phyloP scores from a whole-genome alignment of 2,113 vertebrate species.

The Cathartes aura region DNA sequence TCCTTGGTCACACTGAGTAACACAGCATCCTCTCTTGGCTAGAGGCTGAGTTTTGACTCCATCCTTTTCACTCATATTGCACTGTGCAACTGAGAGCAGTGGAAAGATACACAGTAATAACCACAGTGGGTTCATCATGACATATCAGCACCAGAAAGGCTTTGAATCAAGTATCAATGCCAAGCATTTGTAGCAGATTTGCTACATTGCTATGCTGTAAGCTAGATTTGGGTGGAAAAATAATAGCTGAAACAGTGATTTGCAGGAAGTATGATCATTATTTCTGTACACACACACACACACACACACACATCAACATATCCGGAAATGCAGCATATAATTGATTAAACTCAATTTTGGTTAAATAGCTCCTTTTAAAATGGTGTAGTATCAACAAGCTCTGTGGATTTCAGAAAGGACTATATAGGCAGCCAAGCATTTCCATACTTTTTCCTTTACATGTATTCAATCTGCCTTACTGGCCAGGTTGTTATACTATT shows the following conservation, averaged over 20 bases:
- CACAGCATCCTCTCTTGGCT: conserved; percentile 39
- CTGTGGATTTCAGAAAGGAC: neutral
- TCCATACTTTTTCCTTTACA: neutral
- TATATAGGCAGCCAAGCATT: neutral
- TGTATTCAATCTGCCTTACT: neutral
- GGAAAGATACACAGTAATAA: conserved; percentile 20
- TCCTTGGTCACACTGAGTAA: neutral
- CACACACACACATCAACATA: neutral
- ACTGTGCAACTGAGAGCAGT: neutral
- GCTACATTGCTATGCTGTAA: neutral
- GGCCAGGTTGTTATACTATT: neutral
- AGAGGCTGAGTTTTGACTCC: conserved; percentile 34
- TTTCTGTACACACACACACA: neutral
- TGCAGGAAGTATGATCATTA: neutral
- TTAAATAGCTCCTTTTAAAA: neutral
- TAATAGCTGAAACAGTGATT: neutral
- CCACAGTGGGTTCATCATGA: neutral
- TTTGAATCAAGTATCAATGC: neutral
- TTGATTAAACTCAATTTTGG: neutral
- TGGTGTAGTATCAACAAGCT: neutral
- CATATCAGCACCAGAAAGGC: neutral
- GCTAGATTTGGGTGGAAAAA: neutral
- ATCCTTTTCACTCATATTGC: neutral
- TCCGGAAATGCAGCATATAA: neutral
- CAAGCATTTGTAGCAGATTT: neutral